phyloP scores from a whole-genome alignment of 2,113 vertebrate genomes.

The Indicator indicator region DNA sequence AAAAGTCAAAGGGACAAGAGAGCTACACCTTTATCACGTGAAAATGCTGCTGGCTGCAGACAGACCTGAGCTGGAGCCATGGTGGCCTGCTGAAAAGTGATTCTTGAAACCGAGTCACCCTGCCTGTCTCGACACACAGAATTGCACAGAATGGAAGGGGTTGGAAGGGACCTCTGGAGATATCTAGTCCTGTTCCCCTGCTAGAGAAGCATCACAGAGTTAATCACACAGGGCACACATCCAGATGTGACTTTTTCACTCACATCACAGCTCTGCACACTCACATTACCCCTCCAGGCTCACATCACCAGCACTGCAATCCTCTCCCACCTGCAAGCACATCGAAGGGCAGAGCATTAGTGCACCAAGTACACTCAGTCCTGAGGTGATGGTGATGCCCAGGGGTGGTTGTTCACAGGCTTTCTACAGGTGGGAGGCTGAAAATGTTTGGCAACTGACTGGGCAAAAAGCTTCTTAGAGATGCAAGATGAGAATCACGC shows the following conservation, averaged over 20 bases:
- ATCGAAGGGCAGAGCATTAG: not conserved
- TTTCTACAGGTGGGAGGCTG: not conserved
- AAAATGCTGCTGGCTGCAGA: not conserved
- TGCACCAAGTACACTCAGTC: rapidly evolving
- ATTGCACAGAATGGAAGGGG: too few species aligned
- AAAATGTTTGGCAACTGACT: not conserved
- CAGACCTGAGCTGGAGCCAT: not conserved
- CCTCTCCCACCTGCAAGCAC: not conserved
- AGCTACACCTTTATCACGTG: not conserved
- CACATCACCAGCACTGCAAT: not conserved
- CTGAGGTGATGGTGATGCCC: rapidly evolving
- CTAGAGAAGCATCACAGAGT: too few species aligned
- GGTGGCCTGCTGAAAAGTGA: not conserved
- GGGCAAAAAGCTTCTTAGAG: not conserved
- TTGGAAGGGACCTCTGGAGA: too few species aligned
- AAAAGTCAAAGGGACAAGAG: not conserved
- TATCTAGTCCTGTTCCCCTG: too few species aligned
- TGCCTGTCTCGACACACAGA: not conserved
- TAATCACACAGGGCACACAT: too few species aligned
- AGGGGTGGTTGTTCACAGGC: not conserved
- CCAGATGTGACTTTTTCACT: too few species aligned
- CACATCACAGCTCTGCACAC: not conserved
- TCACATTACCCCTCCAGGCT: not conserved
- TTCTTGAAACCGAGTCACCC: not conserved
- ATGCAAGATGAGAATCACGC: not conserved